phyloP scores from a whole-genome alignment of 1,140 invertebrate genomes.

The Asbolus verrucosus region DNA sequence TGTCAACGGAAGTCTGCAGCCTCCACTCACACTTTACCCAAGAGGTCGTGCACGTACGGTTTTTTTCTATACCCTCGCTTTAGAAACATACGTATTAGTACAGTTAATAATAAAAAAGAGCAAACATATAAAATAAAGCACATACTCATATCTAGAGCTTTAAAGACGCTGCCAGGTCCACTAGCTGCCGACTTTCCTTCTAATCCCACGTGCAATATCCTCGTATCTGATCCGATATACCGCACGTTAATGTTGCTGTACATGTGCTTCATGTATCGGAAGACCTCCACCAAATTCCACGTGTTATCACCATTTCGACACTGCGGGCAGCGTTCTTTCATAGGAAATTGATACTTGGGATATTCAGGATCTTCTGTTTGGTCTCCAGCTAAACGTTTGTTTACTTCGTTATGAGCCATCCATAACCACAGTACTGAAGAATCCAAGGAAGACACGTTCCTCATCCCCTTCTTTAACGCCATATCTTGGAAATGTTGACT shows the following conservation, averaged over 20 bases:
- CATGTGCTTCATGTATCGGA: constrained; percentile 80
- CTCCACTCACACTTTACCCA: constrained; percentile 72
- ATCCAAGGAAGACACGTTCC: constrained; percentile 75
- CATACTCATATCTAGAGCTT: constrained; percentile 74
- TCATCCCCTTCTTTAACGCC: constrained; percentile 76
- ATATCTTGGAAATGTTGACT: constrained; percentile 88
- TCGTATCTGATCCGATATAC: constrained; percentile 62
- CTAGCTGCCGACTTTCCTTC: constrained; percentile 4
- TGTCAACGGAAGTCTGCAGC: neutral
- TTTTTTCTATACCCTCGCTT: constrained; percentile 79
- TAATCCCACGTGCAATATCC: constrained; percentile 52
- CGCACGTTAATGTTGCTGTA: constrained; percentile 70
- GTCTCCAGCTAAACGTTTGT: constrained; percentile 87
- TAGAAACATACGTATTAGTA: constrained; percentile 83
- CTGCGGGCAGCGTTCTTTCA: constrained; percentile 73
- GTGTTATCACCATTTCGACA: constrained; percentile 74
- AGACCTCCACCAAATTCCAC: constrained; percentile 79
- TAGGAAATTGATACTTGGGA: constrained; percentile 94
- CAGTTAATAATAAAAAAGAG: constrained; percentile 76
- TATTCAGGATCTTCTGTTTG: constrained; percentile 89
- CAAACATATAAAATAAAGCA: constrained; percentile 80
- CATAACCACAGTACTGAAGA: constrained; percentile 94
- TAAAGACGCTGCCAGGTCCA: constrained; percentile 36
- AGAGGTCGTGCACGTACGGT: constrained; percentile 72
- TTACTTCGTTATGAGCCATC: constrained; percentile 95